phyloP scores from a whole-genome alignment of 2,113 vertebrate species.

The Atractosteus spatula region DNA sequence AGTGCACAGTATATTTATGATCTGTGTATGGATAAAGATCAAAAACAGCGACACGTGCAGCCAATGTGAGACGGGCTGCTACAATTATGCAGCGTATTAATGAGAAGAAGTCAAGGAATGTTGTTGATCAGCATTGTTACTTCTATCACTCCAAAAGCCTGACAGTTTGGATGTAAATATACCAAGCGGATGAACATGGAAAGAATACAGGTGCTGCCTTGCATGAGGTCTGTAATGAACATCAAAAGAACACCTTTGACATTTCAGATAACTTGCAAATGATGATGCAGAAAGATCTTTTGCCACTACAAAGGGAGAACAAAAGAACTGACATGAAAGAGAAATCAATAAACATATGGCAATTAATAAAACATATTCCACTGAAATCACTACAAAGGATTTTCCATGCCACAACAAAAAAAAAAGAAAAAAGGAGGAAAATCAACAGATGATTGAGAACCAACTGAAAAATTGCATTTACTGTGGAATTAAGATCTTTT shows the following conservation, averaged over 20 bases:
- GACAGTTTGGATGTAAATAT: constrained; percentile 61
- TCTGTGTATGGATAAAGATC: constrained; percentile 27
- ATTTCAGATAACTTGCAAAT: constrained; percentile 96
- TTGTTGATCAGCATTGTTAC: constrained; percentile 20
- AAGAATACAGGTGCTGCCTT: constrained; percentile 77
- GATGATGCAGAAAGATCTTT: constrained; percentile 97
- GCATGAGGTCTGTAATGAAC: constrained; percentile 85
- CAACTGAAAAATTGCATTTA: constrained; percentile 73
- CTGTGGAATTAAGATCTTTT: constrained; percentile 74
- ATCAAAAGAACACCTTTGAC: constrained; percentile 99
- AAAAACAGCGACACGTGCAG: constrained; percentile 37
- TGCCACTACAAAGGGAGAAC: constrained; percentile 99
- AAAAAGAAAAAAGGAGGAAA: constrained; percentile 39
- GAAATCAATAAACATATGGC: constrained; percentile 99
- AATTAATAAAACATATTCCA: constrained; percentile 99
- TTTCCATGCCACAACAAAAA: constrained; percentile 81
- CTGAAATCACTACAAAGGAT: constrained; percentile 93
- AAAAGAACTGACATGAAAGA: constrained; percentile 99
- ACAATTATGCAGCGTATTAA: constrained; percentile 39
- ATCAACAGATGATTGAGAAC: constrained; percentile 81
- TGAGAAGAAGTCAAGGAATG: constrained; percentile 20
- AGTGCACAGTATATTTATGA: neutral
- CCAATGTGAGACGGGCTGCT: constrained; percentile 36
- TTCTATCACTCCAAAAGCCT: constrained; percentile 14
- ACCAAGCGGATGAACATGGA: constrained; percentile 47